Evolutionary conservation across 1,140 invertebrate species (phyloP).

Genomic region (Melipona quadrifasciata): DNA sequence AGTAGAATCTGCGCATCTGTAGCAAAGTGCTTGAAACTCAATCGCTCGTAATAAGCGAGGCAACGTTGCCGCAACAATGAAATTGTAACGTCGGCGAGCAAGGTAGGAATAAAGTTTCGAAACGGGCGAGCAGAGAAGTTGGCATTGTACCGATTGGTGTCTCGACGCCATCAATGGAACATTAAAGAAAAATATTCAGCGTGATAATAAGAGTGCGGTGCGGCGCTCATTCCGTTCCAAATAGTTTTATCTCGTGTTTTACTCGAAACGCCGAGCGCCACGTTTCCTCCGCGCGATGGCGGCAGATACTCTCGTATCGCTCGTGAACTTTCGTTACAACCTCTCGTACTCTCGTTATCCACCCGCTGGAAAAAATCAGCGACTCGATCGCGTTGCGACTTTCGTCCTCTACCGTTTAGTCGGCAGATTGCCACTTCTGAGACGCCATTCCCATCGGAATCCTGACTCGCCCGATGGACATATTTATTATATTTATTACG

Average conservation of each 20-base stretch:
- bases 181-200: neutral
- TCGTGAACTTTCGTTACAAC: conserved; percentile 47
- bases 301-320: conserved; percentile 24
- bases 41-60: neutral
- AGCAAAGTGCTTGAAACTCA: too few relatives aligned
- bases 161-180: neutral
- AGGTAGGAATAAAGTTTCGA: neutral
- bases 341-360: conserved; percentile 16
- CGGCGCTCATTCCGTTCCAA: neutral
- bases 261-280: neutral
- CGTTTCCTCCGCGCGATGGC: neutral
- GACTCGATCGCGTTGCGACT: conserved; percentile 60
- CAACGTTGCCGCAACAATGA: neutral
- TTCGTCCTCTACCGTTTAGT: conserved; percentile 47
- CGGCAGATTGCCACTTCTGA: conserved; percentile 48
- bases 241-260: neutral
- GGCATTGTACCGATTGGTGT: neutral
- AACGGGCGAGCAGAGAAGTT: neutral
- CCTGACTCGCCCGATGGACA: neutral
- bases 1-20: too few relatives aligned
- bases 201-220: neutral
- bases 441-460: conserved; percentile 54
- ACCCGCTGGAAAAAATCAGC: conserved; percentile 21
- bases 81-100: neutral
- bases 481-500: conserved; percentile 32